Conservation (phyloP, 2,888 invertebrate species). For the Caenorhabditis becei region DNA sequence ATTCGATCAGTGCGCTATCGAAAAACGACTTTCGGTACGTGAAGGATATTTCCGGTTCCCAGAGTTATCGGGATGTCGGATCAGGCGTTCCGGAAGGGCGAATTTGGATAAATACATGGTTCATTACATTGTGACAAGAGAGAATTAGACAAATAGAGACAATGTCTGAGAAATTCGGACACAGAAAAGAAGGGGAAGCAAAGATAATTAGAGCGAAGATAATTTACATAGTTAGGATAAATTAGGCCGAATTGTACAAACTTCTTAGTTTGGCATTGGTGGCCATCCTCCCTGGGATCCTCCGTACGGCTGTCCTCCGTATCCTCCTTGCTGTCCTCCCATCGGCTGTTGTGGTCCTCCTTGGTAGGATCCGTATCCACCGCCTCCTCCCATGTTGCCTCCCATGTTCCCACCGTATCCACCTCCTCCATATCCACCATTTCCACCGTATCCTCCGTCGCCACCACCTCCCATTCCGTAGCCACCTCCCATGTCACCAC, state of each 20-base stretch:
- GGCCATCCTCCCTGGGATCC: conserved; percentile 63
- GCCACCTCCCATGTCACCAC: conserved; percentile 61
- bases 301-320: conserved; percentile 54
- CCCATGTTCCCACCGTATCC: conserved; percentile 70
- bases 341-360: conserved; percentile 57
- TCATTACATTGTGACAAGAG: conserved; percentile 11
- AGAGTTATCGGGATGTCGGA: conserved; percentile 34
- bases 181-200: neutral
- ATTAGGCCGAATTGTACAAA: conserved; percentile 22
- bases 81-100: conserved; percentile 17
- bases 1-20: conserved; percentile 77
- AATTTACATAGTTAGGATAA: conserved; percentile 44
- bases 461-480: conserved; percentile 48
- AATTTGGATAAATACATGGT: conserved; percentile 25
- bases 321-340: conserved; percentile 59
- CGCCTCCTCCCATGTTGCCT: conserved; percentile 63
- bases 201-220: neutral
- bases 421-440: conserved; percentile 66
- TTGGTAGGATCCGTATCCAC: conserved; percentile 66
- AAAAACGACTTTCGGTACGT: conserved; percentile 72
- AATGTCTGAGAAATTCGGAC: neutral
- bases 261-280: conserved; percentile 63
- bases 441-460: conserved; percentile 61
- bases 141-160: conserved; percentile 13
- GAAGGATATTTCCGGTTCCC: conserved; percentile 14